Evolutionary conservation across 2,797 vertebrate species (phyloP).

Genomic region (Alcedo atthis): DNA sequence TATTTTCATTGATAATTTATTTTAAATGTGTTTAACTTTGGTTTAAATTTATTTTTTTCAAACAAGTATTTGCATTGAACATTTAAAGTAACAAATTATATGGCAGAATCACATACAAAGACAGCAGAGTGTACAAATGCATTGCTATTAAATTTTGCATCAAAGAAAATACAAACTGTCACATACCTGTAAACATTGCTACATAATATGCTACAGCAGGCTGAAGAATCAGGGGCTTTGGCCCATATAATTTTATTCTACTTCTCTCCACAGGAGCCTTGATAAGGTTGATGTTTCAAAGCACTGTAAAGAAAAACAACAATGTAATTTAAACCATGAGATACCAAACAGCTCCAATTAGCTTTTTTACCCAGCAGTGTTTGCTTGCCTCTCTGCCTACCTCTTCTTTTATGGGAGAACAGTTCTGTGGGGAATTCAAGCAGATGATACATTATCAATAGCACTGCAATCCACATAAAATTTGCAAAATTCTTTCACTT

Average conservation of each 20-base stretch:
- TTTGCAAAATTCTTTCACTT: too few species aligned
- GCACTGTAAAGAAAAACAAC: background rate
- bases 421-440: too few species aligned
- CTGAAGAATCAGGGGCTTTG: background rate
- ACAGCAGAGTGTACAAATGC: background rate
- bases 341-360: background rate
- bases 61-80: background rate
- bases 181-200: background rate
- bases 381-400: too few species aligned
- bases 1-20: background rate
- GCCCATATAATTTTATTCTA: constrained; percentile 15
- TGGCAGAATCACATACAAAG: background rate
- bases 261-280: background rate
- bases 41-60: background rate
- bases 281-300: background rate
- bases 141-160: background rate
- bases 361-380: background rate
- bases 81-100: background rate
- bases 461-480: too few species aligned
- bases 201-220: background rate
- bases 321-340: background rate
- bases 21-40: background rate
- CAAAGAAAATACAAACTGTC: background rate
- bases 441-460: too few species aligned
- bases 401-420: too few species aligned